Evolutionary conservation across 1,140 invertebrate genomes (phyloP).

Genomic region (Radopholus similis): DNA sequence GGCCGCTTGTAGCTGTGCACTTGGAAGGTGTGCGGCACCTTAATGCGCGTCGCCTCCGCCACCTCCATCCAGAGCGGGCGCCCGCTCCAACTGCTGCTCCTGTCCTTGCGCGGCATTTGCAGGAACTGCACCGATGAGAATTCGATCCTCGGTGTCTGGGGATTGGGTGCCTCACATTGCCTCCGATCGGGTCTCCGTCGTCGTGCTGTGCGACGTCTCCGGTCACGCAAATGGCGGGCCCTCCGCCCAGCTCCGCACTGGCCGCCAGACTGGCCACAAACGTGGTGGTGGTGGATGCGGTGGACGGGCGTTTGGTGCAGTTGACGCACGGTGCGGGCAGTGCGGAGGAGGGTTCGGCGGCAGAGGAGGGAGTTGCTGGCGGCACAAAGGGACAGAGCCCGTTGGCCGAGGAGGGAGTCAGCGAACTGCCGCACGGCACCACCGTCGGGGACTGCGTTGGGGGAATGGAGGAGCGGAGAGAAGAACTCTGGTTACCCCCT

Average conservation of each 20-base stretch:
- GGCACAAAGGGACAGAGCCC: conserved; percentile 1
- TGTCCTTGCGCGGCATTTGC: conserved; percentile 56
- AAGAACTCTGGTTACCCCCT: conserved; percentile 63
- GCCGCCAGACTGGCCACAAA: conserved; percentile 7
- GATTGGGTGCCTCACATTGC: conserved; percentile 57
- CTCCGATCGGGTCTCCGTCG: conserved; percentile 55
- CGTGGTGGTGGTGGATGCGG: neutral
- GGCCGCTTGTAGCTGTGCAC: conserved; percentile 81
- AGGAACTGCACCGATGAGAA: conserved; percentile 30
- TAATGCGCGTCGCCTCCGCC: conserved; percentile 55
- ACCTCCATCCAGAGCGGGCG: conserved; percentile 72
- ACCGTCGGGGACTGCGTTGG: neutral
- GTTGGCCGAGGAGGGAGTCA: neutral
- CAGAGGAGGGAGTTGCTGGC: neutral
- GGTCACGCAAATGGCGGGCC: conserved; percentile 56
- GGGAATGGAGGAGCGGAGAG: neutral
- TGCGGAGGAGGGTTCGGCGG: neutral
- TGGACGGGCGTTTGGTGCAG: conserved; percentile 3
- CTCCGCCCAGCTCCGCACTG: neutral
- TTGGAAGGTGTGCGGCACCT: conserved; percentile 60
- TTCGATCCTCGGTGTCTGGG: too few species aligned
- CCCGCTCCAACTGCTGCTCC: conserved; percentile 65
- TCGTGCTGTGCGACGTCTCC: conserved; percentile 38
- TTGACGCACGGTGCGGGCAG: neutral
- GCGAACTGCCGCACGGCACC: neutral